Evolutionary conservation across 2,797 vertebrate species (phyloP), one percentile per base, ranked within the genome.

Genomic region (Bucorvus abyssinicus): DNA sequence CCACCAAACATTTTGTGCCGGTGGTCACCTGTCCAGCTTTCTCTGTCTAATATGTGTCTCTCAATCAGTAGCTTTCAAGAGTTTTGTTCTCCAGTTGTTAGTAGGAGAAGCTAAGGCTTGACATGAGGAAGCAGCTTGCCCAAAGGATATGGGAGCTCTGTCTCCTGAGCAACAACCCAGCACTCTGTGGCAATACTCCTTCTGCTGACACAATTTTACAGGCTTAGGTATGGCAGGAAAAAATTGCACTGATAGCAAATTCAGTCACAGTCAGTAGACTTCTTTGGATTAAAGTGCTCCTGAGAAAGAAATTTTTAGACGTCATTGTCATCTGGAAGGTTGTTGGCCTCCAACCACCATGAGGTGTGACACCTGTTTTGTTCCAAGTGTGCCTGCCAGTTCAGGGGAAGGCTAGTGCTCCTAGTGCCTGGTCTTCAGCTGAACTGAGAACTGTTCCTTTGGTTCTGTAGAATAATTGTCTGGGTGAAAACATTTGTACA

Each of bases 311-410:
- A 24, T 32, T 53, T 82, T 79, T 67, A 40, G 68, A 53, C 11
- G 75, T 68, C 14, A 1, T 55, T 53, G 32, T 69, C 5, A 1
- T 12, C 27, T 77, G 36, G 36, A 80, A 47, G 40, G 55, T 30
- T 24, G 18, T 38, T 81, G 36, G 32, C 45, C 36, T 84, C 32
- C 27, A 44, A 4, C 14, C 13, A 17, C 4, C 14, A 1, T n/a
- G 32, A 14, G 0, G 2, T 27, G 16, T 0, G 2, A 17, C 73
- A 12, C 30, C 27, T 16, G 15, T 73, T 71, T 44, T 30, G 8
- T 55, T 68, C 45, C 70, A 69, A 10, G 29, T 16, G 34, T 82
- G 34, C 52, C n/a, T 65, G 24, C 32, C 2, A 2, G 52, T 81
- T 45, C 44, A 32, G 50, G 36, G 42, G 21, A 52, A n/a, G 32